These are phyloP conservation scores for Stomorhina lunata DNA, from an alignment of 2,888 invertebrate species.

Conservation along the genomic window DNA sequence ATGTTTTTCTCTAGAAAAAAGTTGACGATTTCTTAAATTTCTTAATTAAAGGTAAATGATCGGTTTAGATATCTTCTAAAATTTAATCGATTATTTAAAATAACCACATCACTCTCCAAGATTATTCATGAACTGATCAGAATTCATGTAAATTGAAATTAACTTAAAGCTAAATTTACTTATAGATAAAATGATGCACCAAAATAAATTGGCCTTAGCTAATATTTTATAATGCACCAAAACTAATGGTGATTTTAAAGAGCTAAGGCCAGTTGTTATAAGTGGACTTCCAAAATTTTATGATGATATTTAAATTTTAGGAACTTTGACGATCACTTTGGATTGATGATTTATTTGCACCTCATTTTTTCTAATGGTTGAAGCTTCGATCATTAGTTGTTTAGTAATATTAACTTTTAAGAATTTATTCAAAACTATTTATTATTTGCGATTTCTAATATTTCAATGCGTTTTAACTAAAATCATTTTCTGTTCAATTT, in stretches of 20 bases:
- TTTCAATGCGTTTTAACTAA: constrained; percentile 7
- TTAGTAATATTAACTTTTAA: constrained; percentile 12
- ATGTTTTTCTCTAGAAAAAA: too few species aligned
- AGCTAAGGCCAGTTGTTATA: not conserved
- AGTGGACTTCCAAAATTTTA: not conserved
- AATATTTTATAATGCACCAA: not conserved
- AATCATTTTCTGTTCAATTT: not conserved
- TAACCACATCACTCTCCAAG: too few species aligned
- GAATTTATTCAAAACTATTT: not conserved
- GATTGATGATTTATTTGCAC: not conserved
- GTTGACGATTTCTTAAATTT: too few species aligned
- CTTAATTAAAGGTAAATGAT: too few species aligned
- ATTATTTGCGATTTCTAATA: not conserved
- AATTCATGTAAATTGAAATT: too few species aligned
- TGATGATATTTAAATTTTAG: constrained; percentile 29
- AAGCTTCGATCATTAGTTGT: not conserved
- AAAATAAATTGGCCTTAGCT: too few species aligned
- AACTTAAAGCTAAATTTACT: too few species aligned
- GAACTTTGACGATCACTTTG: not conserved
- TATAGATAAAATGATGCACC: too few species aligned
- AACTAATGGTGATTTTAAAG: not conserved
- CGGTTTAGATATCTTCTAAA: too few species aligned
- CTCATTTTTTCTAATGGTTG: constrained; percentile 1
- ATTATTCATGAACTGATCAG: too few species aligned
- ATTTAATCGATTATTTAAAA: too few species aligned